These are phyloP conservation scores for Stegastes partitus DNA, from an alignment of 2,113 vertebrate species.

Conservation along the genomic window DNA sequence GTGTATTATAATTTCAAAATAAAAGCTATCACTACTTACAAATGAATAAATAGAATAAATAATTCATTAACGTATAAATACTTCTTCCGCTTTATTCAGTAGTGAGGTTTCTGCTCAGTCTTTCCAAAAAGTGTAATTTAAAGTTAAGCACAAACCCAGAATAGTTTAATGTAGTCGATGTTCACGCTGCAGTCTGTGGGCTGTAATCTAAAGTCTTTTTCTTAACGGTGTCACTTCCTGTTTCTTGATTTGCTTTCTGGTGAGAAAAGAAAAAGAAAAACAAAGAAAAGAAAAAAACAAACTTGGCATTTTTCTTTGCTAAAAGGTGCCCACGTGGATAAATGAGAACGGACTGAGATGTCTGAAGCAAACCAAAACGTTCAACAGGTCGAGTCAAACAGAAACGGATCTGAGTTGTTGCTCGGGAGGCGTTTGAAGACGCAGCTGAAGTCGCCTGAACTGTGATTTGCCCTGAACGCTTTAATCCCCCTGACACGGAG, in stretches of 20 bases:
- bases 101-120: not conserved
- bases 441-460: conserved; percentile 30
- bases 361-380: conserved; percentile 21
- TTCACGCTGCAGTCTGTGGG: not conserved
- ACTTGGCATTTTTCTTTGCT: conserved; percentile 19
- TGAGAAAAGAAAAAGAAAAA: conserved; percentile 10
- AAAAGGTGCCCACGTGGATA: conserved; percentile 19
- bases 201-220: conserved; percentile 34
- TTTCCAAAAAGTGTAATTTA: not conserved
- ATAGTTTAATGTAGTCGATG: not conserved
- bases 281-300: not conserved
- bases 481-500: conserved; percentile 76
- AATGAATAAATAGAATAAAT: not conserved
- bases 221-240: conserved; percentile 10
- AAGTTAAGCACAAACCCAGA: not conserved
- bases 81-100: not conserved
- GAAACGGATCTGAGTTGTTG: too few species aligned
- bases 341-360: not conserved
- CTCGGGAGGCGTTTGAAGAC: conserved; percentile 17
- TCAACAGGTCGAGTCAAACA: conserved; percentile 18
- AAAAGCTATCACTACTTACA: not conserved
- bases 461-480: conserved; percentile 21
- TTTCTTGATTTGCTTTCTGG: conserved; percentile 43
- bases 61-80: not conserved
- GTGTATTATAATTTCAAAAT: not conserved